Evolutionary conservation across 2,888 invertebrate species (phyloP).

Genomic region (Chalcosyrphus nemorum): DNA sequence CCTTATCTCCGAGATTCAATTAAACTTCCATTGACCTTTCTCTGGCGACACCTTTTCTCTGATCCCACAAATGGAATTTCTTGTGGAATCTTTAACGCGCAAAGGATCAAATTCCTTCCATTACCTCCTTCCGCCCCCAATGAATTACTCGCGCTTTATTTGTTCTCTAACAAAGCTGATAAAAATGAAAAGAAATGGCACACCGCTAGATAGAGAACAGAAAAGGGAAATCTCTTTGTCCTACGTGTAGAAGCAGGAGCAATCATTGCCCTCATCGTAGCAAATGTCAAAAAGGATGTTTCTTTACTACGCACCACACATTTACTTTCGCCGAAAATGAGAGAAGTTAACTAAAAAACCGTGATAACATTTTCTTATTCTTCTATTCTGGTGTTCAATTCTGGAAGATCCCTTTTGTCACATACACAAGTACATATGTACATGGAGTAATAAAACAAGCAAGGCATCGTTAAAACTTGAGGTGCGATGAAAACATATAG

Average conservation of each 20-base stretch:
- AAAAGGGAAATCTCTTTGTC: slow-evolving; percentile 24
- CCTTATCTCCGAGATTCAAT: slow-evolving; percentile 60
- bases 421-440: not conserved
- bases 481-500: slow-evolving; percentile 37
- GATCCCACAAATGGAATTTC: slow-evolving; percentile 14
- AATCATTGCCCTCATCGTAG: slow-evolving; percentile 16
- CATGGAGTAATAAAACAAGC: slow-evolving; percentile 36
- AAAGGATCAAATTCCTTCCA: slow-evolving; percentile 1
- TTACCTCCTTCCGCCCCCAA: not conserved
- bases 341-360: not conserved
- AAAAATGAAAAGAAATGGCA: slow-evolving; percentile 33
- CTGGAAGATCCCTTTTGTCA: slow-evolving; percentile 34
- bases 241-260: slow-evolving; percentile 3
- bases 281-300: slow-evolving; percentile 54
- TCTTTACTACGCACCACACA: slow-evolving; percentile 47
- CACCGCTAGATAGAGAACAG: not conserved
- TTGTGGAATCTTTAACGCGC: not conserved
- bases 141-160: slow-evolving; percentile 42
- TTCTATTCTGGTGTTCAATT: slow-evolving; percentile 52
- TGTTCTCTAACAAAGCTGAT: slow-evolving; percentile 48
- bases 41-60: slow-evolving; percentile 28
- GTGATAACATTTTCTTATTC: slow-evolving; percentile 27
- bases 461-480: slow-evolving; percentile 32
- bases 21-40: slow-evolving; percentile 62
- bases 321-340: not conserved